These are phyloP conservation scores for Macrophya alboannulata DNA, from an alignment of 2,888 invertebrate genomes.

Conservation along the genomic window DNA sequence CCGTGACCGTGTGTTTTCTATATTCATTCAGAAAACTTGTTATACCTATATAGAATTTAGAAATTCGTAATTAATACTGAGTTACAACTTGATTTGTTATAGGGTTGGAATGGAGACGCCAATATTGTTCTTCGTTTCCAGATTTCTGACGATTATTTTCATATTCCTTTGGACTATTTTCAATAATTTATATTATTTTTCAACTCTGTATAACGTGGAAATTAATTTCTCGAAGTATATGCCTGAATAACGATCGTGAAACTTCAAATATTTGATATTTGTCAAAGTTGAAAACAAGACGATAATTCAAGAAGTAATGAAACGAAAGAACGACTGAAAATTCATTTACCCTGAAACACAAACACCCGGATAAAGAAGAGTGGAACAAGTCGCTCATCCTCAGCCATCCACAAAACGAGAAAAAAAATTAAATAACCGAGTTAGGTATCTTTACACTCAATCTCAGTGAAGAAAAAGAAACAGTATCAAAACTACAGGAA, in stretches of 20 bases:
- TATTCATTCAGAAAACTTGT: not conserved
- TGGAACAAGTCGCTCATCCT: not conserved
- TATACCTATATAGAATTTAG: not conserved
- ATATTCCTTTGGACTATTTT: not conserved
- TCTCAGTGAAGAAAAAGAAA: not conserved
- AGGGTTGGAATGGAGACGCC: not conserved
- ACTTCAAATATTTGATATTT: slow-evolving; percentile 27
- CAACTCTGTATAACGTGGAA: not conserved
- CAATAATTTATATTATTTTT: not conserved
- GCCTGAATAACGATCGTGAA: not conserved
- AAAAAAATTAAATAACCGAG: not conserved
- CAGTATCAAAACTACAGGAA: not conserved
- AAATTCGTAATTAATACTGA: slow-evolving; percentile 24
- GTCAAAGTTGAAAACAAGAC: slow-evolving; percentile 24
- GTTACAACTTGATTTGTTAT: not conserved
- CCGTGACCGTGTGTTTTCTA: not conserved
- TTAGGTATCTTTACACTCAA: not conserved
- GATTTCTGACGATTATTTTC: not conserved
- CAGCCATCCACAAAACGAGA: not conserved
- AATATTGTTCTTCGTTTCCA: not conserved
- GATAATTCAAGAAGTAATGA: slow-evolving; percentile 6
- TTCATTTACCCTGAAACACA: slow-evolving; percentile 18
- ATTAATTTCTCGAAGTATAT: not conserved
- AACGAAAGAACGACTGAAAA: slow-evolving; percentile 10
- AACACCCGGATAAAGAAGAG: not conserved